phyloP scores from a whole-genome alignment of 2,888 invertebrate species.

The Hydraecia micacea region DNA sequence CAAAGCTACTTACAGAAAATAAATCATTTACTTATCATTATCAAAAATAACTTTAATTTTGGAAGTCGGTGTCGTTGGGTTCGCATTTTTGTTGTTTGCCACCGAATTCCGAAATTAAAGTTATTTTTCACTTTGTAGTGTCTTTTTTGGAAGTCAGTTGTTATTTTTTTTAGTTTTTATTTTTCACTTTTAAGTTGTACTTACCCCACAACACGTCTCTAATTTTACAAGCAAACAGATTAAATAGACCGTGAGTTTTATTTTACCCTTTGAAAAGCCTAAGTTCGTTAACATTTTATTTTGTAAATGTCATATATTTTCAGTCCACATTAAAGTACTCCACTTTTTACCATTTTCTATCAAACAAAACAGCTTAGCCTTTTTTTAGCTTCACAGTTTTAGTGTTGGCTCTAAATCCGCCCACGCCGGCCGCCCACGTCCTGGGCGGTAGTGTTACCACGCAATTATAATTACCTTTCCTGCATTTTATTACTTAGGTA shows the following conservation, averaged over 20 bases:
- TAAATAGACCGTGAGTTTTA: neutral
- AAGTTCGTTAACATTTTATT: neutral
- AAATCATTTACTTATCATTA: too few relatives aligned
- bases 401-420: constrained; percentile 37
- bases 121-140: too few relatives aligned
- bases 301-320: neutral
- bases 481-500: constrained; percentile 25
- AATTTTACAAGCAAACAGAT: neutral
- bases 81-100: too few relatives aligned
- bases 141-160: too few relatives aligned
- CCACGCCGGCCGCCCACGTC: constrained; percentile 50
- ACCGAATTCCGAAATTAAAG: too few relatives aligned
- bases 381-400: constrained; percentile 39
- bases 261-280: neutral
- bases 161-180: too few relatives aligned
- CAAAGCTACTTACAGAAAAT: too few relatives aligned
- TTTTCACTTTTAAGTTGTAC: too few relatives aligned
- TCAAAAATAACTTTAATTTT: too few relatives aligned
- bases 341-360: neutral
- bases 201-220: neutral
- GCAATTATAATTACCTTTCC: constrained; percentile 41
- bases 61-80: too few relatives aligned
- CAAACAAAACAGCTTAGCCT: neutral
- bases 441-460: constrained; percentile 18
- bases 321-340: neutral